These are phyloP conservation scores for Calliphora vomitoria DNA, from an alignment of 2,888 invertebrate genomes.

Conservation along the genomic window DNA sequence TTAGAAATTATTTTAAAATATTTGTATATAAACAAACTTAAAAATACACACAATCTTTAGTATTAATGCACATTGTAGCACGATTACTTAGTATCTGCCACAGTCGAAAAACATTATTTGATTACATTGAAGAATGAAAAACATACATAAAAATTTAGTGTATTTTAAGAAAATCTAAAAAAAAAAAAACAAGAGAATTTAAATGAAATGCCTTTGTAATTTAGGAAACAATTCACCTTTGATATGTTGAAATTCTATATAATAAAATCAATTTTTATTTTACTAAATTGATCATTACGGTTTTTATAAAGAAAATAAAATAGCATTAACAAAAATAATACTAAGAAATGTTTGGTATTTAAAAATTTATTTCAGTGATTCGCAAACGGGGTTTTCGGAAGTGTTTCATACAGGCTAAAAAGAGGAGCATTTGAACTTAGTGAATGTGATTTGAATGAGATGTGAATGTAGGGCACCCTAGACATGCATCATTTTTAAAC, in stretches of 20 bases:
- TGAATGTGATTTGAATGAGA: too few species aligned
- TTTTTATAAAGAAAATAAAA: constrained; percentile 5
- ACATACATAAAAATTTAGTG: background rate
- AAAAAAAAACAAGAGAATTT: background rate
- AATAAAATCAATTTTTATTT: constrained; percentile 37
- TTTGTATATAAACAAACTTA: background rate
- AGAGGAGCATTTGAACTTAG: too few species aligned
- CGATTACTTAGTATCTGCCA: background rate
- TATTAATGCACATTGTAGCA: background rate
- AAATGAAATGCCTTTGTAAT: constrained; percentile 14
- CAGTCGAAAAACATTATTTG: background rate
- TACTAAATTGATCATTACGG: background rate
- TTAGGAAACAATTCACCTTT: constrained; percentile 16
- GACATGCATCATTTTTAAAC: too few species aligned
- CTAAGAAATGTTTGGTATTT: background rate
- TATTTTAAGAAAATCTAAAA: background rate
- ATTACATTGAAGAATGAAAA: too few species aligned
- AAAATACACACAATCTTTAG: background rate
- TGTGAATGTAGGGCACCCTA: too few species aligned
- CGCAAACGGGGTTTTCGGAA: too few species aligned
- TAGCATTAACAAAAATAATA: background rate
- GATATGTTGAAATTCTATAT: constrained; percentile 12
- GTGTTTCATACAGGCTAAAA: too few species aligned
- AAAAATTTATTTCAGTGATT: background rate
- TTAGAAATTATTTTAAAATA: constrained; percentile 3